These are phyloP conservation scores for Venustoraphidia nigricollis DNA, from an alignment of 2,888 invertebrate species.

Conservation along the genomic window DNA sequence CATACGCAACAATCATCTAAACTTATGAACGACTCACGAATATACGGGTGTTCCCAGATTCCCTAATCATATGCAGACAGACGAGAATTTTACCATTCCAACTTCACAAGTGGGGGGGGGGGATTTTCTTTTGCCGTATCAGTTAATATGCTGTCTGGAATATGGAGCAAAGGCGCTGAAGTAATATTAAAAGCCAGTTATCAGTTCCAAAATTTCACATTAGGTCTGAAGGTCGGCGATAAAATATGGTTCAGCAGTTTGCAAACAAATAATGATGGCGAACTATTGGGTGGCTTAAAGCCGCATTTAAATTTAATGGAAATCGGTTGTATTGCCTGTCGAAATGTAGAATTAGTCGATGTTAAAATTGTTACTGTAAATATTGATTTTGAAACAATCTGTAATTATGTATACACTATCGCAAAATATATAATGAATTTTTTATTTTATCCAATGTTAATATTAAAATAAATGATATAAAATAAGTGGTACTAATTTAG, in stretches of 20 bases:
- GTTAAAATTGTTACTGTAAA: slow-evolving; percentile 32
- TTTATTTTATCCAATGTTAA: slow-evolving; percentile 59
- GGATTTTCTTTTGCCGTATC: slow-evolving; percentile 65
- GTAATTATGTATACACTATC: slow-evolving; percentile 46
- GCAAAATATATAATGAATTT: slow-evolving; percentile 64
- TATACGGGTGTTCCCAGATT: too few species aligned
- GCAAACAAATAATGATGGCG: slow-evolving; percentile 36
- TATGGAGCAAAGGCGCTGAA: slow-evolving; percentile 50
- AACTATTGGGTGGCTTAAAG: slow-evolving; percentile 44
- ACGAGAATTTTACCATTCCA: too few species aligned
- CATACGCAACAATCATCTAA: too few species aligned
- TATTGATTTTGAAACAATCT: slow-evolving; percentile 32
- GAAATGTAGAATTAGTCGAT: slow-evolving; percentile 35
- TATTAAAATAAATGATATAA: slow-evolving; percentile 44
- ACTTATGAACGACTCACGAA: too few species aligned
- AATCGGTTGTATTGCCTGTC: slow-evolving; percentile 58
- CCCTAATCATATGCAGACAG: too few species aligned
- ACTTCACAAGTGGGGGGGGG: too few species aligned
- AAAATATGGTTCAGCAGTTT: slow-evolving; percentile 61
- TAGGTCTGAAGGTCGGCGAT: slow-evolving; percentile 51
- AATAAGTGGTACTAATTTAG: too few species aligned
- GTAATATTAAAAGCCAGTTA: slow-evolving; percentile 48
- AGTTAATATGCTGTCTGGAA: slow-evolving; percentile 54
- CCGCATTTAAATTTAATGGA: slow-evolving; percentile 51
- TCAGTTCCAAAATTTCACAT: slow-evolving; percentile 58